Conservation (phyloP, 2,888 invertebrate genomes). For the Euzophera pinguis region DNA sequence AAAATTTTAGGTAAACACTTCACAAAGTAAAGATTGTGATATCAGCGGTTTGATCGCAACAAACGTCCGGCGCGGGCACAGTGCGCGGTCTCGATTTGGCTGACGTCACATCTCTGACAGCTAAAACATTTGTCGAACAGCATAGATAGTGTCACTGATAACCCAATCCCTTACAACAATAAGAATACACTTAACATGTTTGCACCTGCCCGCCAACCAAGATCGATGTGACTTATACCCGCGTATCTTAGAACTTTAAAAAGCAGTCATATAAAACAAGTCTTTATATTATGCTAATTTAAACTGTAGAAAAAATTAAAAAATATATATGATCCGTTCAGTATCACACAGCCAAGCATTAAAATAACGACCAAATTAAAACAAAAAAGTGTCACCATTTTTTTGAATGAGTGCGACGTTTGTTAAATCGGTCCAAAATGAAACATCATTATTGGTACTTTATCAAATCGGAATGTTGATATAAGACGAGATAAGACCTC, state of each 20-base stretch:
- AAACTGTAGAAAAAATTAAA: too few relatives aligned
- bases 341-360: not conserved
- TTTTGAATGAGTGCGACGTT: constrained; percentile 44
- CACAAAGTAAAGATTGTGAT: constrained; percentile 39
- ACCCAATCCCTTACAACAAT: constrained; percentile 78
- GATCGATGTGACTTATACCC: constrained; percentile 57
- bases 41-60: constrained; percentile 55
- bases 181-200: constrained; percentile 79
- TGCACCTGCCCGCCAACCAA: constrained; percentile 69
- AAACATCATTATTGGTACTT: constrained; percentile 79
- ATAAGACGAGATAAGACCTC: constrained; percentile 62
- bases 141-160: constrained; percentile 78
- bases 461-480: constrained; percentile 69
- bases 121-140: constrained; percentile 77
- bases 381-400: constrained; percentile 56
- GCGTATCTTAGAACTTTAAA: constrained; percentile 43
- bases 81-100: constrained; percentile 57
- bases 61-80: constrained; percentile 43
- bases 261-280: constrained; percentile 27
- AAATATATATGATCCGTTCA: too few relatives aligned
- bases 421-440: constrained; percentile 67
- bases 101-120: constrained; percentile 78
- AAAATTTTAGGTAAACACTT: constrained; percentile 24
- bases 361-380: constrained; percentile 27
- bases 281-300: not conserved